These are phyloP conservation scores for Epinephelus moara DNA, from an alignment of 2,113 vertebrate genomes.

Conservation along the genomic window DNA sequence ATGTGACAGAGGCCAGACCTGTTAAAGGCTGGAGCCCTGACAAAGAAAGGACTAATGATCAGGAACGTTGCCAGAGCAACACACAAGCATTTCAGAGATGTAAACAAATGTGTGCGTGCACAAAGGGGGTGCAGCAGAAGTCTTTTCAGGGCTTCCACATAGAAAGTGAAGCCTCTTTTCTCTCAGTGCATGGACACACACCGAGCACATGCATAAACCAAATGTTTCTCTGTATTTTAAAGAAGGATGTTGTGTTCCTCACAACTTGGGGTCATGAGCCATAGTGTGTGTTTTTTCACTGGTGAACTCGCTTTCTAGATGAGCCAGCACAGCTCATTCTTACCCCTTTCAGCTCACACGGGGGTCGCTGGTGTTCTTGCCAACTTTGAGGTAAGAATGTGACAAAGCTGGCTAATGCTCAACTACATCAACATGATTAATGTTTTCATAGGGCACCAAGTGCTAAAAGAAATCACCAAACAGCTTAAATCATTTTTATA, in stretches of 20 bases:
- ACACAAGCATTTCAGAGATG: slow-evolving; percentile 72
- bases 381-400: slow-evolving; percentile 41
- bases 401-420: slow-evolving; percentile 43
- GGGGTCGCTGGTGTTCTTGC: slow-evolving; percentile 21
- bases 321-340: slow-evolving; percentile 36
- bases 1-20: slow-evolving; percentile 76
- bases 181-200: slow-evolving; percentile 4
- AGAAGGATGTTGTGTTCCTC: slow-evolving; percentile 34
- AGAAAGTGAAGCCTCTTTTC: slow-evolving; percentile 29
- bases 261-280: slow-evolving; percentile 28
- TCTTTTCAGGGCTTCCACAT: slow-evolving; percentile 55
- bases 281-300: not conserved
- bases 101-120: slow-evolving; percentile 70
- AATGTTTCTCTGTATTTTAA: slow-evolving; percentile 23
- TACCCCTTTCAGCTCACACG: slow-evolving; percentile 19
- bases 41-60: slow-evolving; percentile 73
- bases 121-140: slow-evolving; percentile 44
- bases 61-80: slow-evolving; percentile 71
- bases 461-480: not conserved
- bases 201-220: slow-evolving; percentile 21
- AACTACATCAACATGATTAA: not conserved
- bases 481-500: slow-evolving; percentile 27
- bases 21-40: slow-evolving; percentile 72
- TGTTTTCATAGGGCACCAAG: slow-evolving; percentile 7
- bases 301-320: slow-evolving; percentile 33